Conservation (phyloP, 2,113 vertebrate species). For the Xyliphius kryptos region DNA sequence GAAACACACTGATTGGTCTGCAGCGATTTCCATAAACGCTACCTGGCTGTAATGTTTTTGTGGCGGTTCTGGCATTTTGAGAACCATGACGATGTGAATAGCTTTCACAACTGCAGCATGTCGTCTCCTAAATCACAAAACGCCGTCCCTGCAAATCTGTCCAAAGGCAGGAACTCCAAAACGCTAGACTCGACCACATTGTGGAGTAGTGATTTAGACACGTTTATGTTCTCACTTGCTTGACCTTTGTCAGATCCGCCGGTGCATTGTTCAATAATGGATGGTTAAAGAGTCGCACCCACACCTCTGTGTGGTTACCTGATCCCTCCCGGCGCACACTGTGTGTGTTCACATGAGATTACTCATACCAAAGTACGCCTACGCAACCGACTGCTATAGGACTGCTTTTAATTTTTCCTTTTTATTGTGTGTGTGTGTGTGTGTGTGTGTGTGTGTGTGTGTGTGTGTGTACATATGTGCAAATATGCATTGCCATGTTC, state of each 20-base stretch:
- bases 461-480: slow-evolving; percentile 8
- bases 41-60: too few species aligned
- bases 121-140: too few species aligned
- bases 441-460: neutral
- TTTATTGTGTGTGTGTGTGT: slow-evolving; percentile 15
- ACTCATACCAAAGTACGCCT: slow-evolving; percentile 72
- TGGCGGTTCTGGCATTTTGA: too few species aligned
- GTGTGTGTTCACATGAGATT: slow-evolving; percentile 62
- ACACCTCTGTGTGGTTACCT: slow-evolving; percentile 39
- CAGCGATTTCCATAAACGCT: too few species aligned
- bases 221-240: slow-evolving; percentile 20
- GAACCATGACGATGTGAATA: too few species aligned
- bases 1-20: too few species aligned
- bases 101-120: too few species aligned
- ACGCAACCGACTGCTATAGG: slow-evolving; percentile 56
- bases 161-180: too few species aligned
- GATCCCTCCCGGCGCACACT: slow-evolving; percentile 51
- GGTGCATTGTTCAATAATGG: slow-evolving; percentile 33
- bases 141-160: too few species aligned
- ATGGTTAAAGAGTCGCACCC: slow-evolving; percentile 42
- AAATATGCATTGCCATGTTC: neutral
- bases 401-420: slow-evolving; percentile 42
- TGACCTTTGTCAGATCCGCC: slow-evolving; percentile 40
- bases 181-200: too few species aligned
- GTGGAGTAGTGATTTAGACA: slow-evolving; percentile 8